Conservation (phyloP, 2,888 invertebrate genomes). For the Calliopum simillimum region DNA sequence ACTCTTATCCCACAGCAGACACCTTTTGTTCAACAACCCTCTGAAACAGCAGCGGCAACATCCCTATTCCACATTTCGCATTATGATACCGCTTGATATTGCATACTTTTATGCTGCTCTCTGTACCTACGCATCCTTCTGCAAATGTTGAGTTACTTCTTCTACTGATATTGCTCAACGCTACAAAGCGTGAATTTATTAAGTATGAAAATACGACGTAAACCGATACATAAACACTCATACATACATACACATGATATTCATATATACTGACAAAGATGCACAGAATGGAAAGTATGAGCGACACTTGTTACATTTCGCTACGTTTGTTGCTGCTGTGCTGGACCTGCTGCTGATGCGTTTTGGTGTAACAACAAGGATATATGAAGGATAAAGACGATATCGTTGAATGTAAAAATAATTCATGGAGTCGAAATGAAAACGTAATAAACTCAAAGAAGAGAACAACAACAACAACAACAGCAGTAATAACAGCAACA, state of each 20-base stretch:
- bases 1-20: background rate
- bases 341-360: background rate
- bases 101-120: background rate
- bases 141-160: background rate
- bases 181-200: conserved; percentile 32
- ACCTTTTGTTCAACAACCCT: background rate
- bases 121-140: background rate
- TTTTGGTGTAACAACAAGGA: background rate
- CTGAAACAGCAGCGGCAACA: background rate
- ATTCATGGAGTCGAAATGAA: conserved; percentile 33
- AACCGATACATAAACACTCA: conserved; percentile 16
- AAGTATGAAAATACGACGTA: conserved; percentile 29
- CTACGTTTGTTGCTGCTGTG: too few relatives aligned
- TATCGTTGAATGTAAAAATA: conserved; percentile 18
- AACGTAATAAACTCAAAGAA: conserved; percentile 31
- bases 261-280: conserved; percentile 8
- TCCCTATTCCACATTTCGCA: background rate
- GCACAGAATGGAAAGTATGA: background rate
- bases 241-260: conserved; percentile 17
- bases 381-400: conserved; percentile 14
- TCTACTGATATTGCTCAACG: background rate
- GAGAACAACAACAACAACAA: conserved; percentile 15
- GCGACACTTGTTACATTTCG: conserved; percentile 28
- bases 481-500: background rate
- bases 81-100: background rate